These are phyloP conservation scores for Callyntrura sp. DNA, from an alignment of 2,888 invertebrate species.

Conservation along the genomic window DNA sequence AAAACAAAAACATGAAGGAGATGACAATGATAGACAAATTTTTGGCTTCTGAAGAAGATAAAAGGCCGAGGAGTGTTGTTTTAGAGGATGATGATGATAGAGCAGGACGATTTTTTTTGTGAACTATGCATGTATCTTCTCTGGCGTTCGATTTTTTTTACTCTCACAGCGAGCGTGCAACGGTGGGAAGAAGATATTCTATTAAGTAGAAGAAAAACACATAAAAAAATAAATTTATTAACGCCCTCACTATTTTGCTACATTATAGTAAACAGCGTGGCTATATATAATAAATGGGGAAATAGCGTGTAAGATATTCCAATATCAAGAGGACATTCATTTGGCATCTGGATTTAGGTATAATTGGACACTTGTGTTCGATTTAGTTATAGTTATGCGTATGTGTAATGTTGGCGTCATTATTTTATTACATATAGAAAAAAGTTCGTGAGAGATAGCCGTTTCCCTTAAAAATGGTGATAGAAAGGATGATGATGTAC, in stretches of 20 bases:
- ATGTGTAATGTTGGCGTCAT: background rate
- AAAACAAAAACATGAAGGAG: background rate
- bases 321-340: conserved; percentile 24
- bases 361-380: too few relatives aligned
- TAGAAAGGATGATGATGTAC: too few relatives aligned
- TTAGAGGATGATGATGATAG: background rate
- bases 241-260: background rate
- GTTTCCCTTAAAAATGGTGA: too few relatives aligned
- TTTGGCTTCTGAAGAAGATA: background rate
- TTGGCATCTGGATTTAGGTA: conserved; percentile 3
- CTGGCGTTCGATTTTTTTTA: too few relatives aligned
- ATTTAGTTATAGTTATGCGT: too few relatives aligned
- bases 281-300: too few relatives aligned
- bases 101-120: background rate
- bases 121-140: background rate
- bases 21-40: background rate
- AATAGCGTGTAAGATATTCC: background rate
- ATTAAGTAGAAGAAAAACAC: too few relatives aligned
- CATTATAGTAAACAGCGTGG: too few relatives aligned
- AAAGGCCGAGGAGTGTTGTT: background rate
- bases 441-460: too few relatives aligned
- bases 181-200: too few relatives aligned
- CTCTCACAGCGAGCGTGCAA: too few relatives aligned
- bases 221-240: background rate
- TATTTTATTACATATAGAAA: background rate